Percentiles rank a stretch among this genome's conserved stretches.
These are phyloP conservation scores for Edolisoma coerulescens DNA, from an alignment of 2,113 vertebrate species.

Conservation along the genomic window DNA sequence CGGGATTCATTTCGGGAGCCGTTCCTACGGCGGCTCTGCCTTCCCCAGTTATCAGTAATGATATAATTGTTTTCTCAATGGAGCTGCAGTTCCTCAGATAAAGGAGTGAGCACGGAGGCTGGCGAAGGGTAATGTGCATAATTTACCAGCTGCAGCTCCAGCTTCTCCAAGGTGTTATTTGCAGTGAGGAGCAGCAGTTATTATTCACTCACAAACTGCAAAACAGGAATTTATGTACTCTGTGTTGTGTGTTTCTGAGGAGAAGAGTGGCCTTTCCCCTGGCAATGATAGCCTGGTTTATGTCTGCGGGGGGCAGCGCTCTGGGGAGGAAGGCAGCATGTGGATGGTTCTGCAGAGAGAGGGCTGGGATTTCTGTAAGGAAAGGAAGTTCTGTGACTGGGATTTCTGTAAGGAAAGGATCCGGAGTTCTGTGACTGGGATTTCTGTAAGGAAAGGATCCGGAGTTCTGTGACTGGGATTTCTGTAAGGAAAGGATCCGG, in stretches of 20 bases:
- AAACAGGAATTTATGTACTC: background rate
- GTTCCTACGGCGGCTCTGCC: background rate
- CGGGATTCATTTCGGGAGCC: background rate
- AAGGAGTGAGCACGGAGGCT: background rate
- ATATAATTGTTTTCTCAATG: background rate
- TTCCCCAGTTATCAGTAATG: background rate
- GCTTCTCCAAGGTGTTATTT: background rate
- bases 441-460: no score
- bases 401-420: background rate
- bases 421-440: background rate
- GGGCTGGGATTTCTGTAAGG: fast-evolving
- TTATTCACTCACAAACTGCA: background rate
- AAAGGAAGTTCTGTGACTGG: background rate
- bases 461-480: fast-evolving
- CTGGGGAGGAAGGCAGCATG: fast-evolving
- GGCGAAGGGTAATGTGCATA: background rate
- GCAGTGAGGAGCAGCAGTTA: background rate
- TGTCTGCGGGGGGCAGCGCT: background rate
- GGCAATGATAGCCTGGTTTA: background rate
- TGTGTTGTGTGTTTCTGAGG: background rate
- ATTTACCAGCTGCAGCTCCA: background rate
- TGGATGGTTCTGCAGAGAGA: background rate
- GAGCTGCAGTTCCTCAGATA: background rate
- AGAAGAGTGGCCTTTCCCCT: background rate
- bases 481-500: no score